phyloP scores from a whole-genome alignment of 2,888 invertebrate species.

The Ariolimax columbianus region DNA sequence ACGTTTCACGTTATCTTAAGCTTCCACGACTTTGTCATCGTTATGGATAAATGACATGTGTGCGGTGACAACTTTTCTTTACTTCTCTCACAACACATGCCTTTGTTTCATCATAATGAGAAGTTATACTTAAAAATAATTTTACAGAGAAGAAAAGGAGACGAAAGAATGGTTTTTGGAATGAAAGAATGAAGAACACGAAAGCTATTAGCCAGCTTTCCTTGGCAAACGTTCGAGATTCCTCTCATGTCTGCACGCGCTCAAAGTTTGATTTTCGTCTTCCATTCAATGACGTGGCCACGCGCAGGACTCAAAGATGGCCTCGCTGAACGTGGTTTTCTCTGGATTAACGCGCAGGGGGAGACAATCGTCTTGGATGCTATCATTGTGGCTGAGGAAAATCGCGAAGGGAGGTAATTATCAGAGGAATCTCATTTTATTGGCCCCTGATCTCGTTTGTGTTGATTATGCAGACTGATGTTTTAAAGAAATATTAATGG shows the following conservation, averaged over 20 bases:
- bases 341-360: slow-evolving; percentile 21
- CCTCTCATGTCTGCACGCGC: slow-evolving; percentile 45
- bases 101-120: no score
- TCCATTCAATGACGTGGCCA: slow-evolving; percentile 31
- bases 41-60: no score
- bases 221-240: slow-evolving; percentile 10
- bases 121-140: no score
- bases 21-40: no score
- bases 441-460: slow-evolving; percentile 45
- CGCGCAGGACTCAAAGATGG: slow-evolving; percentile 23
- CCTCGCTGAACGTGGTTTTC: slow-evolving; percentile 42
- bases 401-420: slow-evolving; percentile 36
- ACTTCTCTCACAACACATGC: no score
- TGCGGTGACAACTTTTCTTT: no score
- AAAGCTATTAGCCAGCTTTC: not conserved
- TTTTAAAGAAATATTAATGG: slow-evolving; percentile 45
- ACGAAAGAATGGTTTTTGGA: not conserved
- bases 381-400: not conserved
- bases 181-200: not conserved
- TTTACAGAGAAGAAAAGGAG: not conserved
- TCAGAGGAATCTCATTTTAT: slow-evolving; percentile 35
- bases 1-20: no score
- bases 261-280: slow-evolving; percentile 37
- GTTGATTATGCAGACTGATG: slow-evolving; percentile 32
- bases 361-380: slow-evolving; percentile 8